Evolutionary conservation across 2,113 vertebrate genomes (phyloP).

Genomic region (Oncorhynchus tshawytscha): DNA sequence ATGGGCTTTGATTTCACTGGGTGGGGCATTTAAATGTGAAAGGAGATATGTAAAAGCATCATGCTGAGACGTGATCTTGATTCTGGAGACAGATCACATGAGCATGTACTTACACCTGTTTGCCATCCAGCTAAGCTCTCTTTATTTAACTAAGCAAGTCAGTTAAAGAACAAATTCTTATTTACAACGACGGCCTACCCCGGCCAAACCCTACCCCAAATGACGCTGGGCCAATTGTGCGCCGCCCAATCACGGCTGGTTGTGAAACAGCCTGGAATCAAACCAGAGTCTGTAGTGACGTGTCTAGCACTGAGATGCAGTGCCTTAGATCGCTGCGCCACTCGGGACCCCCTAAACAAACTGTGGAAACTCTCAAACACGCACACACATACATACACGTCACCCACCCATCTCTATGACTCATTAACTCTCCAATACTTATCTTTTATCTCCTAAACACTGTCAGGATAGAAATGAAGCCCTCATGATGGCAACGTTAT

Average conservation of each 20-base stretch:
- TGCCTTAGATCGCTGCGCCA: too few relatives aligned
- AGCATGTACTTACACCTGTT: constrained; percentile 22
- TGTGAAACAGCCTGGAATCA: too few relatives aligned
- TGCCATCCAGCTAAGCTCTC: constrained; percentile 5
- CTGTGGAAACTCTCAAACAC: not conserved
- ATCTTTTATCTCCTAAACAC: not conserved
- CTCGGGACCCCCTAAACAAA: too few relatives aligned
- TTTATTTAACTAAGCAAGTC: too few relatives aligned
- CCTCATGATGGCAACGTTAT: not conserved
- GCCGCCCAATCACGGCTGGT: too few relatives aligned
- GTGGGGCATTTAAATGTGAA: not conserved
- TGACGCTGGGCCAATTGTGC: too few relatives aligned
- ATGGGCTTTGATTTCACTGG: not conserved
- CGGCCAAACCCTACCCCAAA: too few relatives aligned
- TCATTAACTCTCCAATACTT: constrained; percentile 10
- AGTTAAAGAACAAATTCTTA: too few relatives aligned
- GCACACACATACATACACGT: not conserved
- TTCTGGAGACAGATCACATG: constrained; percentile 23
- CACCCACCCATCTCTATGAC: constrained; percentile 17
- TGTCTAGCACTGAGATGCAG: too few relatives aligned
- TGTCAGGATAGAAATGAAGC: not conserved
- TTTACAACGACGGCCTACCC: too few relatives aligned
- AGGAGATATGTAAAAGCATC: constrained; percentile 24
- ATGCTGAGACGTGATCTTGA: constrained; percentile 40
- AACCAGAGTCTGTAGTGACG: too few relatives aligned